Percentiles rank a stretch among this genome's conserved stretches.
phyloP scores from a whole-genome alignment of 64 coral and sea anemone genomes.

The Orbicella faveolata region DNA sequence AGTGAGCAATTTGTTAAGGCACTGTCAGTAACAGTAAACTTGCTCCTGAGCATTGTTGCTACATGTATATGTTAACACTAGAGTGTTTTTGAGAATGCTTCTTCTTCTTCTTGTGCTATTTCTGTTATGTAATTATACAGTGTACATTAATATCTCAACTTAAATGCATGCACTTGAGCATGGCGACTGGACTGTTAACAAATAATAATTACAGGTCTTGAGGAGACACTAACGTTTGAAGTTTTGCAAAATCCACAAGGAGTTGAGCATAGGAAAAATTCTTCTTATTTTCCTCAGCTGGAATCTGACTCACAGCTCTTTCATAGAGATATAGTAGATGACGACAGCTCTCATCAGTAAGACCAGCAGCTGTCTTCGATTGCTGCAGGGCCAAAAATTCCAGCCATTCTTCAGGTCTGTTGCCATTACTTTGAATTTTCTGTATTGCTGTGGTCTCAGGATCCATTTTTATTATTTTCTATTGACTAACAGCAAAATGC shows the following conservation, averaged over 20 bases:
- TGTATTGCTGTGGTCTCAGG: conserved; percentile 25
- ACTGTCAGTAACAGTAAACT: too few species aligned
- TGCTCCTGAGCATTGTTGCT: too few species aligned
- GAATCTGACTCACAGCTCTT: conserved; percentile 68
- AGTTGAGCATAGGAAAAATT: conserved; percentile 74
- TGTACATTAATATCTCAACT: too few species aligned
- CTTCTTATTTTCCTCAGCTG: conserved; percentile 67
- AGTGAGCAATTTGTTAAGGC: too few species aligned
- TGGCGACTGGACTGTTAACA: neutral
- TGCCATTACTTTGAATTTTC: conserved; percentile 55
- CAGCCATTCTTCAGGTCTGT: conserved; percentile 79
- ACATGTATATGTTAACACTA: too few species aligned
- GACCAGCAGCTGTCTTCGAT: conserved; percentile 8
- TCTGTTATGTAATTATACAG: too few species aligned
- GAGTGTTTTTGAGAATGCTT: too few species aligned
- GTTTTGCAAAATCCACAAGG: conserved; percentile 82
- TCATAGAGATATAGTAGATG: conserved; percentile 63
- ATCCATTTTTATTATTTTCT: neutral
- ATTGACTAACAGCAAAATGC: neutral
- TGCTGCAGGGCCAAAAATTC: conserved; percentile 29
- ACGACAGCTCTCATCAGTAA: conserved; percentile 21
- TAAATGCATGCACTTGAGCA: too few species aligned
- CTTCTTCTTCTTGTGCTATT: too few species aligned
- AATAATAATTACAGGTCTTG: neutral
- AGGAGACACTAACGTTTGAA: conserved; percentile 60